Percentiles rank a stretch among this genome's conserved stretches.
Evolutionary conservation across 2,113 vertebrate genomes (phyloP).

Genomic region (Motacilla alba): DNA sequence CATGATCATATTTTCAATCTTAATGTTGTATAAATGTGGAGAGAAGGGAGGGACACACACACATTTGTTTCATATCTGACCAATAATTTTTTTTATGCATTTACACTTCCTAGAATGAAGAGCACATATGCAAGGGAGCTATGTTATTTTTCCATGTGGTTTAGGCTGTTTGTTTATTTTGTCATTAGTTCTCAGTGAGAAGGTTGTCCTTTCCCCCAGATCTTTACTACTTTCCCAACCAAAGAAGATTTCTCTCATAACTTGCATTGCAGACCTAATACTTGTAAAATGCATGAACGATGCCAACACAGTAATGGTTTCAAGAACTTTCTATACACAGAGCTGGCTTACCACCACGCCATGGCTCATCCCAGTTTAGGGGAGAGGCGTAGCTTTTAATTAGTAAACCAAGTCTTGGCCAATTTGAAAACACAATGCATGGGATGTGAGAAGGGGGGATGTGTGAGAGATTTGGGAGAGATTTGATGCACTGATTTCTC

Average conservation of each 20-base stretch:
- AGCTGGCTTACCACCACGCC: neutral
- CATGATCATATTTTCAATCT: neutral
- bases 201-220: conserved; percentile 32
- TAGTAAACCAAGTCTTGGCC: neutral
- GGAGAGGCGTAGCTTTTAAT: neutral
- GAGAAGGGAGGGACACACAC: neutral
- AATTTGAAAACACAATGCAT: neutral
- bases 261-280: conserved; percentile 21
- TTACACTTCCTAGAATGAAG: neutral
- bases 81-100: neutral
- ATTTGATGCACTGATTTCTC: neutral
- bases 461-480: neutral
- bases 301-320: conserved; percentile 42
- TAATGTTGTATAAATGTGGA: neutral
- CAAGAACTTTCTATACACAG: conserved; percentile 11
- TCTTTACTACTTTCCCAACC: conserved; percentile 49
- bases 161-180: conserved; percentile 54
- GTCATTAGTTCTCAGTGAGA: conserved; percentile 31
- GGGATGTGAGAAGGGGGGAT: neutral
- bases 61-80: neutral
- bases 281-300: neutral
- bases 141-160: conserved; percentile 16
- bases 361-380: neutral
- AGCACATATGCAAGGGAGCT: neutral
- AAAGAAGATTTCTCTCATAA: conserved; percentile 26